These are phyloP conservation scores for Odontothrips loti DNA, from an alignment of 2,888 invertebrate species.

Conservation along the genomic window DNA sequence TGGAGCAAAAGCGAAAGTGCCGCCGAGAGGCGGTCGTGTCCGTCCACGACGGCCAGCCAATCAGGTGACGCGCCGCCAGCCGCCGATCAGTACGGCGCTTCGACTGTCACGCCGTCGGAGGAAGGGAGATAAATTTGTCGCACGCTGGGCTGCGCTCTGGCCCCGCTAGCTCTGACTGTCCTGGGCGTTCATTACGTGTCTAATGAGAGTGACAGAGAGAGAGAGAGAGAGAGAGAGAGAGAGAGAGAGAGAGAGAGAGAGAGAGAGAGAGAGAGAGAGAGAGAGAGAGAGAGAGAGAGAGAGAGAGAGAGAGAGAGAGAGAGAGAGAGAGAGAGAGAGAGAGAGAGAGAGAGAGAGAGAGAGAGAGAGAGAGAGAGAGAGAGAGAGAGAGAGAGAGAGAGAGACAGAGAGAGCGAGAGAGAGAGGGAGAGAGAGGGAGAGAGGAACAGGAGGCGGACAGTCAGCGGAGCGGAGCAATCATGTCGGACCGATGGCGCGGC, in stretches of 20 bases:
- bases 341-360: background rate
- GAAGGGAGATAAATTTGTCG: background rate
- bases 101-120: no score
- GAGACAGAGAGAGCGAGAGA: slow-evolving; percentile 4
- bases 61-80: no score
- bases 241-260: slow-evolving; percentile 1
- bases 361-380: slow-evolving; percentile 1
- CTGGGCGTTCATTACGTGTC: background rate
- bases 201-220: slow-evolving; percentile 13
- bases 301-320: slow-evolving; percentile 1
- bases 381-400: slow-evolving; percentile 1
- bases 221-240: slow-evolving; percentile 1
- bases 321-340: background rate
- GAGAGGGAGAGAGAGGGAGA: background rate
- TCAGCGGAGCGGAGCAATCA: no score
- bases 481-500: no score
- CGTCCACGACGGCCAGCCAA: no score
- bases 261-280: background rate
- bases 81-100: no score
- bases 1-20: no score
- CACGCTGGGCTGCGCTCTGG: no score
- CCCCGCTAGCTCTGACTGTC: no score
- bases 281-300: background rate
- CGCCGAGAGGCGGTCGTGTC: no score
- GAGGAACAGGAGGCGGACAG: no score